Evolutionary conservation across 2,113 vertebrate genomes (phyloP), one percentile per base, ranked within the genome.

Genomic region (Microcebus ravelobensis): DNA sequence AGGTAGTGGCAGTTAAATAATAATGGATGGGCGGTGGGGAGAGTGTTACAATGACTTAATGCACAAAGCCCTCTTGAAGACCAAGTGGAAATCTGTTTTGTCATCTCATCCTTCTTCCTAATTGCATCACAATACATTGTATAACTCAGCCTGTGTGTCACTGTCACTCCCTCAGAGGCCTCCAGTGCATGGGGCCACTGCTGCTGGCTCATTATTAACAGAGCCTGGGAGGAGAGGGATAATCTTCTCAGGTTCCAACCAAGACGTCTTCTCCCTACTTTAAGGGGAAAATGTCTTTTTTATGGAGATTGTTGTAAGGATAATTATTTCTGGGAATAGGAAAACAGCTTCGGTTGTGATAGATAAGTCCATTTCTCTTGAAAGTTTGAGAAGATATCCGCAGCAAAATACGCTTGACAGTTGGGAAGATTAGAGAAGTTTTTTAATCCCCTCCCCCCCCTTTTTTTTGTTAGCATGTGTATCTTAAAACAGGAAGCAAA

Each of bases 51-150:
- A 0, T 48, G 82, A 45, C 87, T 90, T 57, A 4, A 20, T 48
- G 77, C 94, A 45, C 88, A 27, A 17, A 95, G 90, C 70, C 90
- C 86, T 11, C 67, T 0, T 36, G 96, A 82, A 34, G 82, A 65
- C 77, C 3, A 0, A 57, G 95, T 65, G 83, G 86, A 94, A 94
- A 96, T 96, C 85, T 50, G 63, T 93, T 63, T 82, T 95, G 95
- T 91, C 96, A 87, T 52, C 96, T 97, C 88, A 91, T 94, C 81
- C 92, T 74, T 42, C 87, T 93, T 96, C 94, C 92, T 97, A 95
- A 96, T 94, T 67, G 45, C 31, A 8, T 85, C 8, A 20, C 73
- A 91, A 70, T 88, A 31, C 81, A 31, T 65, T 39, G 59, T 61
- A 31, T 94, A n/a, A 80, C 63, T 86, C 77, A 8, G 15, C 71